Percentiles rank a stretch among this genome's conserved stretches.
phyloP scores from a whole-genome alignment of 2,113 vertebrate species.

The Colinus virginianus region DNA sequence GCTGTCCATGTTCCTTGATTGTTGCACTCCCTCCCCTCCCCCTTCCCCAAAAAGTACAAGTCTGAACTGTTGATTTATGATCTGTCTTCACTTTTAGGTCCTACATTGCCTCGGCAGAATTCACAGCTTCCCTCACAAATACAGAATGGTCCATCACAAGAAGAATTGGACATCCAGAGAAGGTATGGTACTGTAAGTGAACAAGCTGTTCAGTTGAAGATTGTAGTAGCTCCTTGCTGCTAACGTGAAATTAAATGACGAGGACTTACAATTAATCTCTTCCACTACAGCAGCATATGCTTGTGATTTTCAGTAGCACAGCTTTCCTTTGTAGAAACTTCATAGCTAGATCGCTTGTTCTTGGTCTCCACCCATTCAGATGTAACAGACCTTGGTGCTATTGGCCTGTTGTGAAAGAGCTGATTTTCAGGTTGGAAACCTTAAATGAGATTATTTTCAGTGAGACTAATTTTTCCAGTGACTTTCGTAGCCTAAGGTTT shows the following conservation, averaged over 20 bases:
- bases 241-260: background rate
- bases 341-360: background rate
- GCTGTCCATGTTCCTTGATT: constrained; percentile 60
- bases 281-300: background rate
- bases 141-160: constrained; percentile 94
- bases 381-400: background rate
- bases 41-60: background rate
- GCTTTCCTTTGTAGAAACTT: background rate
- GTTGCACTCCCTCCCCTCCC: background rate
- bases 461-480: constrained; percentile 17
- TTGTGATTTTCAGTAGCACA: background rate
- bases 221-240: background rate
- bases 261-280: background rate
- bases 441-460: background rate
- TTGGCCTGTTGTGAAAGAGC: background rate
- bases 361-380: background rate
- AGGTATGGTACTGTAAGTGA: constrained; percentile 78
- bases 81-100: constrained; percentile 81
- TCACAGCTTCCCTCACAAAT: constrained; percentile 87
- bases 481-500: background rate
- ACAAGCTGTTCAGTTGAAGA: background rate
- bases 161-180: constrained; percentile 95
- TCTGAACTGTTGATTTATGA: constrained; percentile 15
- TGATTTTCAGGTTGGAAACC: background rate
- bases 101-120: constrained; percentile 91